Base-by-base conservation (phyloP, 2,113 vertebrate genomes). In the Osmerus mordax region DNA sequence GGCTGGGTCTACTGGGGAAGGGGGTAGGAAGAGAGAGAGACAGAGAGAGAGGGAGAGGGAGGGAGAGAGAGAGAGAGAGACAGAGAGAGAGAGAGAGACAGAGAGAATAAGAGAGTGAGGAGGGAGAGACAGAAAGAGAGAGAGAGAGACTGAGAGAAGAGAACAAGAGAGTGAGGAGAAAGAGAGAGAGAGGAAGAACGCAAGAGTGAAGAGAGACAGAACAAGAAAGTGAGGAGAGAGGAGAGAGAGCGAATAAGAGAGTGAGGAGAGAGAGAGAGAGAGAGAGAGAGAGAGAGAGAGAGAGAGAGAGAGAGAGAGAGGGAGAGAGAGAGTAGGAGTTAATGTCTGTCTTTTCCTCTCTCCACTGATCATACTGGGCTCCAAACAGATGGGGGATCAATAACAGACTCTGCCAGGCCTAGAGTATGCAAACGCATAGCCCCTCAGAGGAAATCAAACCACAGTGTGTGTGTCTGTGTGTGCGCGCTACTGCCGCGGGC, bases 341-440 rank as follows among this genome's bases (percentile, higher is more conserved):
- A 4, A 65, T 53, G 70, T 76, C 74, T 81, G 69, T 60, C 78
- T 81, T 79, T 72, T 73, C 80, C 80, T 68, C 78, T 75, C 78
- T 82, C 65, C 69, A 68, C 71, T 77, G 66, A 81, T 84, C 78
- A 78, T 70, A 65, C 58, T 52, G 59, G 60, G 53, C 51, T 11
- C 60, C 65, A 64, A 80, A 74, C 82, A 83, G 82, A 84, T 81
- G 73, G 75, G 66, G 65, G 82, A 85, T 87, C 82, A 79, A 87
- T 86, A 78, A 73, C 68, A n/a, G 14, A 61, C 52, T 23, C 53
- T 23, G 70, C 77, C 64, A 71, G 68, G 19, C 69, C 71, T 74
- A 70, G 70, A 74, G 74, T 65, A 74, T 76, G 77, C 71, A 78
- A 70, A 78, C 69, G 18, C 53, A 2, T 3, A 8, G 53, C 21